Evolutionary conservation across 37 sponge, comb jelly and placozoan species (phyloP).

Genomic region (Amphimedon queenslandica): DNA sequence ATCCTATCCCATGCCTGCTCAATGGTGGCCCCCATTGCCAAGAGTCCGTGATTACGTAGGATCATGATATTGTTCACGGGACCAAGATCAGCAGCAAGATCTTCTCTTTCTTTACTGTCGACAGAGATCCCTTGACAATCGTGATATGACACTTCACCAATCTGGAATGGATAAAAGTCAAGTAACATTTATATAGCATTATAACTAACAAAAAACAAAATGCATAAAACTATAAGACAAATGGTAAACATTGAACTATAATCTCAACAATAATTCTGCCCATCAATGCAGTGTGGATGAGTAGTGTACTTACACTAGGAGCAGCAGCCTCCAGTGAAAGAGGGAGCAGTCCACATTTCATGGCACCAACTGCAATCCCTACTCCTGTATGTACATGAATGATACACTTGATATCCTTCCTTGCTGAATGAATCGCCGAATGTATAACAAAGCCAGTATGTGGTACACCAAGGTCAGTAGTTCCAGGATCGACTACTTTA

Average conservation of each 20-base stretch:
- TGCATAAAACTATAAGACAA: too few relatives aligned
- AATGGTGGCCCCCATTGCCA: slow-evolving; percentile 68
- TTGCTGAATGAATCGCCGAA: slow-evolving; percentile 65
- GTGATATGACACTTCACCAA: slow-evolving; percentile 54
- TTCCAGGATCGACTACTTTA: slow-evolving; percentile 66
- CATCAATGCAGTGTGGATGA: too few relatives aligned
- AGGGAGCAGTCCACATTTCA: slow-evolving; percentile 87
- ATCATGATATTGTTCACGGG: slow-evolving; percentile 61
- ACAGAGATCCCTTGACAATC: slow-evolving; percentile 28
- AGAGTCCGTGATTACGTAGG: slow-evolving; percentile 80
- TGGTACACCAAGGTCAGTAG: slow-evolving; percentile 63
- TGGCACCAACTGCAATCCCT: slow-evolving; percentile 77
- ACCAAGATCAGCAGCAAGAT: slow-evolving; percentile 51
- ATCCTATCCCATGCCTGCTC: slow-evolving; percentile 83
- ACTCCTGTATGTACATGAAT: slow-evolving; percentile 68
- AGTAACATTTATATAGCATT: too few relatives aligned
- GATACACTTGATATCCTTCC: slow-evolving; percentile 67
- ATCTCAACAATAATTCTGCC: slow-evolving; percentile 8
- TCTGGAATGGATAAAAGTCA: too few relatives aligned
- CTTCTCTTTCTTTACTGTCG: slow-evolving; percentile 34
- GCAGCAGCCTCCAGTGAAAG: slow-evolving; percentile 65
- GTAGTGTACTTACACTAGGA: slow-evolving; percentile 33
- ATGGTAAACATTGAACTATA: too few relatives aligned
- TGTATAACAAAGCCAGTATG: slow-evolving; percentile 65
- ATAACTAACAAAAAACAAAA: background rate